A percentile compares a stretch with the other conserved stretches of the same genome.
These are phyloP conservation scores for Limnodromus scolopaceus DNA, from an alignment of 2,797 vertebrate species.

Conservation along the genomic window DNA sequence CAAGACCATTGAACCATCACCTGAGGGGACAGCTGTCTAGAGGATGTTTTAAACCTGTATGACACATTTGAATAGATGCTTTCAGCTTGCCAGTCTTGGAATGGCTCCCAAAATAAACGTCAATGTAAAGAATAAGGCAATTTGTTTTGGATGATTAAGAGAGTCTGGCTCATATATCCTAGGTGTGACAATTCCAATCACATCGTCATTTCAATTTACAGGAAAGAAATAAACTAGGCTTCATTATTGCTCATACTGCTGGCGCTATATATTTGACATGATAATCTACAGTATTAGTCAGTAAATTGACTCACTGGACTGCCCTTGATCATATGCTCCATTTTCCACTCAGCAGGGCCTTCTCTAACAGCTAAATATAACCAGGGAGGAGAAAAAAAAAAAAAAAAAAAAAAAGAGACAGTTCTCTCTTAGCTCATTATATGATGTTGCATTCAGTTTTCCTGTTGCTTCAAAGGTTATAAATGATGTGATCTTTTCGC, in stretches of 20 bases:
- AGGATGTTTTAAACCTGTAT: not conserved
- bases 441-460: conserved; percentile 1
- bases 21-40: not conserved
- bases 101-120: not conserved
- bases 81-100: conserved; percentile 15
- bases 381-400: not conserved
- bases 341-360: conserved; percentile 44
- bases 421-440: conserved; percentile 36
- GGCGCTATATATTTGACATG: conserved; percentile 41
- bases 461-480: conserved; percentile 43
- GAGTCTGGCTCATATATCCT: not conserved
- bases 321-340: conserved; percentile 62
- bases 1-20: not conserved
- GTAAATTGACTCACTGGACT: conserved; percentile 68
- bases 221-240: conserved; percentile 41
- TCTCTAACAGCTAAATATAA: conserved; percentile 58
- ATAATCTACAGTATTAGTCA: conserved; percentile 67
- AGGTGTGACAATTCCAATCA: conserved; percentile 37
- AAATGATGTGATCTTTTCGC: conserved; percentile 36
- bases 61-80: conserved; percentile 5
- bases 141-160: conserved; percentile 45
- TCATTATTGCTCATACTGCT: conserved; percentile 30
- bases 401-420: not conserved
- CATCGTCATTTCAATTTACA: conserved; percentile 38
- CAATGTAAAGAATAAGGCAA: conserved; percentile 31